Evolutionary conservation across 1,140 invertebrate genomes (phyloP).

Genomic region (Tetranychus urticae): DNA sequence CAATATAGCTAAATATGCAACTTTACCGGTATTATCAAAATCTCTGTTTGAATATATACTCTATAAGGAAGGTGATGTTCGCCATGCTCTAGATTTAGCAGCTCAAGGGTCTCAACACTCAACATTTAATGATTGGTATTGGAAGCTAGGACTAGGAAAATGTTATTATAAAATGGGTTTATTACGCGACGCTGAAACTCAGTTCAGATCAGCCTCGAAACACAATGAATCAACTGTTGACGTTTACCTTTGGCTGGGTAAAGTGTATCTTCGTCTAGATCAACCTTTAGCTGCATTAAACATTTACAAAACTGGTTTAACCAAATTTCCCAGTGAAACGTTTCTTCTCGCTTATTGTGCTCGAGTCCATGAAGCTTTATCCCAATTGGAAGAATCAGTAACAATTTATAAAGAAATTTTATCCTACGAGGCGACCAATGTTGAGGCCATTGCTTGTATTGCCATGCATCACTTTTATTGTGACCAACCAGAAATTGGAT

Average conservation of each 20-base stretch:
- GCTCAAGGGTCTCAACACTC: slow-evolving; percentile 40
- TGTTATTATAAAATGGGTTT: slow-evolving; percentile 71
- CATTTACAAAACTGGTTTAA: slow-evolving; percentile 51
- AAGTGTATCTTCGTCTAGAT: slow-evolving; percentile 55
- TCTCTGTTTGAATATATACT: slow-evolving; percentile 80
- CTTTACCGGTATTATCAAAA: slow-evolving; percentile 45
- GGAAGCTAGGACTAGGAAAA: slow-evolving; percentile 77
- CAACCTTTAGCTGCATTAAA: slow-evolving; percentile 77
- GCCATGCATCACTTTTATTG: slow-evolving; percentile 92
- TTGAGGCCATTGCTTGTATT: slow-evolving; percentile 90
- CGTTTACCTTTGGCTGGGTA: slow-evolving; percentile 36
- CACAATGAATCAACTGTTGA: slow-evolving; percentile 45
- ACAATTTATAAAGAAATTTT: slow-evolving; percentile 46
- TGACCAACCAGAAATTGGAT: slow-evolving; percentile 86
- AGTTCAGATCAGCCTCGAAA: slow-evolving; percentile 54
- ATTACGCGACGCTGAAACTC: slow-evolving; percentile 68
- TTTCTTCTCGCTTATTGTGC: slow-evolving; percentile 67
- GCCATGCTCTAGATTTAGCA: slow-evolving; percentile 56
- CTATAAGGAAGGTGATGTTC: slow-evolving; percentile 62
- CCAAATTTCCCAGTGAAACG: slow-evolving; percentile 59
- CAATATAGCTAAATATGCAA: slow-evolving; percentile 68
- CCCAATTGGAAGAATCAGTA: slow-evolving; percentile 34
- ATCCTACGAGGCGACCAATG: slow-evolving; percentile 69
- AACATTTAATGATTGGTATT: slow-evolving; percentile 81
- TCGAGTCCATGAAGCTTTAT: slow-evolving; percentile 48